phyloP scores from a whole-genome alignment of 2,888 invertebrate species.

The Caenorhabditis afra region DNA sequence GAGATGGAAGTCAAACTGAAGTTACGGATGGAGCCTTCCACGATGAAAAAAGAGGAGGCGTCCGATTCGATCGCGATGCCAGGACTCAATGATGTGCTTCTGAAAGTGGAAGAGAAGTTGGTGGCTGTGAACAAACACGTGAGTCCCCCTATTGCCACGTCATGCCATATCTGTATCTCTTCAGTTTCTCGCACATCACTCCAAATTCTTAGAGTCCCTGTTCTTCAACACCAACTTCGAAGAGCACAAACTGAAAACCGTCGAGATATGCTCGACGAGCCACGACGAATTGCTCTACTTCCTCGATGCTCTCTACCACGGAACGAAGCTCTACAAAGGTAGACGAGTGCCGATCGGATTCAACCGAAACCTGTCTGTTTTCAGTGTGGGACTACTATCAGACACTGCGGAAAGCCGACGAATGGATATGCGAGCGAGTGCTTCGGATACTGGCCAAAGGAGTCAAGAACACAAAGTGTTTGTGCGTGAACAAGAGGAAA shows the following conservation, averaged over 20 bases:
- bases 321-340: constrained; percentile 27
- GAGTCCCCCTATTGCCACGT: background rate
- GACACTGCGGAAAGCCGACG: constrained; percentile 33
- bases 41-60: background rate
- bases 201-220: constrained; percentile 18
- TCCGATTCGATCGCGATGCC: constrained; percentile 11
- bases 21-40: background rate
- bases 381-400: constrained; percentile 25
- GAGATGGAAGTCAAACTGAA: background rate
- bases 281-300: constrained; percentile 16
- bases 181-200: constrained; percentile 39
- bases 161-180: background rate
- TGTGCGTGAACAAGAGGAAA: constrained; percentile 27
- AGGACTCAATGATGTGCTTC: background rate
- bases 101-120: constrained; percentile 13
- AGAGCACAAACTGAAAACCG: constrained; percentile 10
- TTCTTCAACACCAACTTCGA: constrained; percentile 36
- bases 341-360: too few species aligned
- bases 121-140: constrained; percentile 25
- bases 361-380: too few species aligned
- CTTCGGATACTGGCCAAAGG: constrained; percentile 17
- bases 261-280: constrained; percentile 9
- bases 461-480: constrained; percentile 1
- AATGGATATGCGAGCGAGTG: constrained; percentile 34
- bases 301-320: constrained; percentile 42